Evolutionary conservation across 2,113 vertebrate species (phyloP).

Genomic region (Vimba vimba): DNA sequence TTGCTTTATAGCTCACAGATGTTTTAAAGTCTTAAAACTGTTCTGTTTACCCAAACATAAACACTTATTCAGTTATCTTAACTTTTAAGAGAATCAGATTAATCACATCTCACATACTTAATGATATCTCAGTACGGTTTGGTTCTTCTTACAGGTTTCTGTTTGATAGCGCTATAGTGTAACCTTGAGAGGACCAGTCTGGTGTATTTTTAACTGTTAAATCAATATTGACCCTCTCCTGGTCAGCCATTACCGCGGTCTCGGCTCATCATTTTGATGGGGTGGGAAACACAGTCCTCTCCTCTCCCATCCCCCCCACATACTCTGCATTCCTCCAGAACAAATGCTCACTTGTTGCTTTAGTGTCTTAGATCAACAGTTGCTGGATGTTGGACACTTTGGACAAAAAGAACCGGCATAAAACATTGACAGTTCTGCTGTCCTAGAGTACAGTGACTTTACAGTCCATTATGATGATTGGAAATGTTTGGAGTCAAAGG

Average conservation of each 20-base stretch:
- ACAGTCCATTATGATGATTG: constrained; percentile 12
- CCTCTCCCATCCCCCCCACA: constrained; percentile 73
- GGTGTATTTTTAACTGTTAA: constrained; percentile 58
- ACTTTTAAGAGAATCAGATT: background rate
- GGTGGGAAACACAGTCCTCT: constrained; percentile 68
- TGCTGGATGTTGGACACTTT: constrained; percentile 59
- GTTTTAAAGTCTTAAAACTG: background rate
- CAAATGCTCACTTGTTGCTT: constrained; percentile 83
- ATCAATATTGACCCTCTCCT: constrained; percentile 63
- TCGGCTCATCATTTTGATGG: constrained; percentile 62
- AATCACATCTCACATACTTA: background rate
- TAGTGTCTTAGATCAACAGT: constrained; percentile 77
- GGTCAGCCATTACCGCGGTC: constrained; percentile 37
- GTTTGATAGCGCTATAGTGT: constrained; percentile 6
- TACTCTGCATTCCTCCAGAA: constrained; percentile 78
- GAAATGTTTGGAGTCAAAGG: background rate
- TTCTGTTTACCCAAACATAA: background rate
- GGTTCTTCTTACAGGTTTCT: background rate
- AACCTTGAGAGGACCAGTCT: constrained; percentile 36
- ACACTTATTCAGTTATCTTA: background rate
- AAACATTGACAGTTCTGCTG: constrained; percentile 15
- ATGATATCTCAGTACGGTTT: background rate
- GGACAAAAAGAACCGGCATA: constrained; percentile 21
- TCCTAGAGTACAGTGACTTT: constrained; percentile 21
- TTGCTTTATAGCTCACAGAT: background rate